phyloP scores from a whole-genome alignment of 2,888 invertebrate genomes.

The Himalopsyche japonica region DNA sequence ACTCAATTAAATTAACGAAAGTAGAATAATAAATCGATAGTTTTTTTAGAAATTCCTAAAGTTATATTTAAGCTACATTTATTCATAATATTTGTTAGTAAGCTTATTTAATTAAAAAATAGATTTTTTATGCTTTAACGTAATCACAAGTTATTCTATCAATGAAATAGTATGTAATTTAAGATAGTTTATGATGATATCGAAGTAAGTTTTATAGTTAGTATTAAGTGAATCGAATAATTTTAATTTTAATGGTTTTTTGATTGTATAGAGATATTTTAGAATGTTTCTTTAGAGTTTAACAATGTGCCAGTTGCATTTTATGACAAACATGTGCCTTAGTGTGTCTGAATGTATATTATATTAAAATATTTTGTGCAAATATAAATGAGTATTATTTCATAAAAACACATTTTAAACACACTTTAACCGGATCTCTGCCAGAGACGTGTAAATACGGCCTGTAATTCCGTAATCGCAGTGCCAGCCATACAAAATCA shows the following conservation, averaged over 20 bases:
- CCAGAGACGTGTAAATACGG: too few relatives aligned
- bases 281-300: not conserved
- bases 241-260: too few relatives aligned
- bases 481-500: too few relatives aligned
- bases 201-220: not conserved
- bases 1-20: too few relatives aligned
- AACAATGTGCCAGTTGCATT: not conserved
- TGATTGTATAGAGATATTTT: not conserved
- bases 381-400: not conserved
- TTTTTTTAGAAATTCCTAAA: too few relatives aligned
- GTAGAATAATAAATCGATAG: too few relatives aligned
- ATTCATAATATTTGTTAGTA: not conserved
- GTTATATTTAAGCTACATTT: too few relatives aligned
- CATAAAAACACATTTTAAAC: too few relatives aligned
- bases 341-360: not conserved
- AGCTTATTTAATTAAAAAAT: not conserved
- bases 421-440: too few relatives aligned
- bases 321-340: not conserved
- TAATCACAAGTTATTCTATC: not conserved
- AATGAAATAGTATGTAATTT: not conserved
- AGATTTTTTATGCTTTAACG: not conserved
- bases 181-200: not conserved
- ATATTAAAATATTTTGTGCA: not conserved
- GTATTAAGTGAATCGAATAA: too few relatives aligned
- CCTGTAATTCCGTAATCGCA: too few relatives aligned